These are phyloP conservation scores for Cybosia mesomella DNA, from an alignment of 2,888 invertebrate genomes.

Conservation along the genomic window DNA sequence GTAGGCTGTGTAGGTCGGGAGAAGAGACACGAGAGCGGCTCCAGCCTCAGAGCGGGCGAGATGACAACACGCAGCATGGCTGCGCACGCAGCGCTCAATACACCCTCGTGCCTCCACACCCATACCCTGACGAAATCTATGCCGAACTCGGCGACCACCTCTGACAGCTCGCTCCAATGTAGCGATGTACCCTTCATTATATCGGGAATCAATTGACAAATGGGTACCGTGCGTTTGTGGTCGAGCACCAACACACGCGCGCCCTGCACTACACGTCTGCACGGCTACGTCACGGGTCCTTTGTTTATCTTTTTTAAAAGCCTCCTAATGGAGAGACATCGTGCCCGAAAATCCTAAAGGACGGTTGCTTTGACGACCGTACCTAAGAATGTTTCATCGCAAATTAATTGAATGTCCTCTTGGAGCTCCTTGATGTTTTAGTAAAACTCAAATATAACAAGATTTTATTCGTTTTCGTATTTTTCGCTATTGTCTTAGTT, in stretches of 20 bases:
- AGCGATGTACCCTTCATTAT: conserved; percentile 85
- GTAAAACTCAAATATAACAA: conserved; percentile 38
- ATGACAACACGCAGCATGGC: conserved; percentile 65
- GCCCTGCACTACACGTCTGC: conserved; percentile 54
- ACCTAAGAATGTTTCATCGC: conserved; percentile 54
- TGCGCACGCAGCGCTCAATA: conserved; percentile 80
- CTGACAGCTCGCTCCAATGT: conserved; percentile 81
- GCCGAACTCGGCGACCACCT: conserved; percentile 77
- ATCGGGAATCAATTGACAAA: conserved; percentile 86
- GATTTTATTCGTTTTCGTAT: conserved; percentile 25
- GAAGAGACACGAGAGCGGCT: conserved; percentile 44
- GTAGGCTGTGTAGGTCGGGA: conserved; percentile 71
- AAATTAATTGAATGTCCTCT: conserved; percentile 62
- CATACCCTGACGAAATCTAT: conserved; percentile 75
- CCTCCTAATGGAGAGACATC: conserved; percentile 59
- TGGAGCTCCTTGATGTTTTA: conserved; percentile 45
- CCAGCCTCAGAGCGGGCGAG: conserved; percentile 61
- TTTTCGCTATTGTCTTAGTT: conserved; percentile 14
- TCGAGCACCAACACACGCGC: conserved; percentile 49
- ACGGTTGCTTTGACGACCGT: conserved; percentile 46
- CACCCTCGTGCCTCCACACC: conserved; percentile 66
- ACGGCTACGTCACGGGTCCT: conserved; percentile 44
- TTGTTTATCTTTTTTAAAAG: conserved; percentile 74
- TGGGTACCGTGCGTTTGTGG: conserved; percentile 66
- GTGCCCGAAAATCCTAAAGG: conserved; percentile 47